Evolutionary conservation across 2,797 vertebrate genomes (phyloP), one percentile per base, ranked within the genome.

Genomic region (Hoplostethus mediterraneus): DNA sequence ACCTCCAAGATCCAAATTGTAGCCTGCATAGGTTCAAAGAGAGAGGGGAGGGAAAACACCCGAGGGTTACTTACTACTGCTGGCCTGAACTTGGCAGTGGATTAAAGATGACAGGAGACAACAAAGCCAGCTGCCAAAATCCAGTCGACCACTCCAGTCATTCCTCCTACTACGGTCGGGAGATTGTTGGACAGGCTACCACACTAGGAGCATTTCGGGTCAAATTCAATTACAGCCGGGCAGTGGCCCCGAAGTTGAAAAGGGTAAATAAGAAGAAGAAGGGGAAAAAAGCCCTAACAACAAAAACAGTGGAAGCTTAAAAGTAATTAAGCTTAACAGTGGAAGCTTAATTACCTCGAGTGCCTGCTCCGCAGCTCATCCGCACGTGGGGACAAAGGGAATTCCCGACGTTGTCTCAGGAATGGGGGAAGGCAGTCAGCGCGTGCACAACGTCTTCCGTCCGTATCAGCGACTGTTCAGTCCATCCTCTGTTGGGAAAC

Each of bases 321-420:
- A 21, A 21, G 21, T 21, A 21, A 21, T 21, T 21, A 21, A 21
- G 21, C 21, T 21, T 21, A 21, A 64, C 67, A 30, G 55, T n/a
- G 9, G 38, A 36, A 8, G 31, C 44, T 47, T 5, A 47, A 1
- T 87, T 87, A 87, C 81, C 81, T 83, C 40, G 58, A 3, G 47
- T 9, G 17, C 67, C 57, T 38, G 51, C 59, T 49, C 36, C 78
- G 28, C 59, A 25, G 84, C 71, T 77, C 85, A 63, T 87, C 77
- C 77, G 67, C 91, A 91, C 89, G 89, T 92, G 92, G 80, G 81
- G 83, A 92, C 90, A 93, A 92, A 92, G 88, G 91, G 90, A 87
- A 90, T 31, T 87, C 90, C 90, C 86, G 6, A 33, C 61, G 56
- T 64, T 38, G 72, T 59, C 76, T 54, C 55, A 59, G 21, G 52